Base-by-base conservation (phyloP, 2,888 invertebrate genomes). In the Aphidius colemani region DNA sequence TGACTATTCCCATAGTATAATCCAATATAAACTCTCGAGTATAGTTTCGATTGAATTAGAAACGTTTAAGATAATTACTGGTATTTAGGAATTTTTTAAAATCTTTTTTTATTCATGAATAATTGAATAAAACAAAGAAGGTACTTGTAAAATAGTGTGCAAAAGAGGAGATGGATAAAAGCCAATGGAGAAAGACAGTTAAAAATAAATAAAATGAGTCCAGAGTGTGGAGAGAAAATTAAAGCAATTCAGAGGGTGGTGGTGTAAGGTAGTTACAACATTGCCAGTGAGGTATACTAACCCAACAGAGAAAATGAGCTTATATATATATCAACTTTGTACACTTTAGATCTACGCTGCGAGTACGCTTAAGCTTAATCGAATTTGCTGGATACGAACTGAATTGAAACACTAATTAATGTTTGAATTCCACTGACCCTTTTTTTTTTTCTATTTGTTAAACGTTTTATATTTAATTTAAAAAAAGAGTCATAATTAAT, bases 231-330 rank as follows among this genome's bases (percentile, higher is more conserved):
- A 63, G 69, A 67, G 68, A 68, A 68, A 70, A 70, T 72, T 70
- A 66, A 70, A 70, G 65, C 70, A 69, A 70, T 68, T 67, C 68
- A 68, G 59, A 63, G 41, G 53, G 59, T 61, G 64, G 70, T 67
- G 70, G 70, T 67, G 70, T 66, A 67, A 68, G 68, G 68, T 68
- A 68, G 69, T 70, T 70, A 70, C 71, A 69, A 69, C 71, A 72
- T 67, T 70, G 69, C 67, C 59, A 43, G 59, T 59, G 53, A 43
- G 59, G 55, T 55, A 43, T 55, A 55, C 55, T 55, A 30, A 30
- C 30, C 30, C 30, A 30, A 41, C 11, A 55, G 55, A 53, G 53
- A 41, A 43, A 55, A 55, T 55, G 55, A 43, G 55, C 43, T 55
- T 55, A 55, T 43, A 55, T 43, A 55, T 30, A 30, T 30, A 30